phyloP scores from a whole-genome alignment of 2,888 invertebrate species.

The Ferdinandea cuprea region DNA sequence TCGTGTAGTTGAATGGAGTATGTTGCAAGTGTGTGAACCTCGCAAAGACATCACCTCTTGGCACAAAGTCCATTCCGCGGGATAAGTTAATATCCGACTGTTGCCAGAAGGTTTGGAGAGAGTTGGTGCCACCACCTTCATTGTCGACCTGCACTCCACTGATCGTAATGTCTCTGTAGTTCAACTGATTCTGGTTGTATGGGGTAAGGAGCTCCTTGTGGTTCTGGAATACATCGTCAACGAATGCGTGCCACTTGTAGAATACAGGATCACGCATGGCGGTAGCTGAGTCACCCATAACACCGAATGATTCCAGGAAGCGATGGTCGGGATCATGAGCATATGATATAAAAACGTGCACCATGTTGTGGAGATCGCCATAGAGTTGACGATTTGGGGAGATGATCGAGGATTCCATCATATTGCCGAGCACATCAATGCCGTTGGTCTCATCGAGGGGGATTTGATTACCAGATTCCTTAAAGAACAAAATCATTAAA shows the following conservation, averaged over 20 bases:
- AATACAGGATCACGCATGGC: constrained; percentile 93
- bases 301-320: constrained; percentile 88
- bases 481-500: constrained; percentile 21
- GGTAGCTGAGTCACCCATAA: constrained; percentile 91
- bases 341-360: constrained; percentile 89
- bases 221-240: constrained; percentile 89
- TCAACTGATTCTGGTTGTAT: constrained; percentile 83
- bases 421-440: constrained; percentile 90
- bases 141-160: constrained; percentile 84
- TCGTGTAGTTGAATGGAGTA: constrained; percentile 86
- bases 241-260: constrained; percentile 91
- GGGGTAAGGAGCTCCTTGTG: constrained; percentile 87
- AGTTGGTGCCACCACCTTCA: constrained; percentile 84
- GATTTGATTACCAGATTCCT: constrained; percentile 85
- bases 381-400: constrained; percentile 88
- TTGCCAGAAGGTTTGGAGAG: constrained; percentile 88
- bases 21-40: constrained; percentile 89
- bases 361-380: constrained; percentile 91
- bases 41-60: constrained; percentile 87
- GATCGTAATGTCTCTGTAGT: constrained; percentile 84
- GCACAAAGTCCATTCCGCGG: constrained; percentile 90
- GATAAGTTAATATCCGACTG: constrained; percentile 89
- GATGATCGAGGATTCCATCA: constrained; percentile 88
- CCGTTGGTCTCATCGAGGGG: constrained; percentile 86
- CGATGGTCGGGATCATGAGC: constrained; percentile 90